phyloP scores from a whole-genome alignment of 2,113 vertebrate species.

The Ascaphus truei region DNA sequence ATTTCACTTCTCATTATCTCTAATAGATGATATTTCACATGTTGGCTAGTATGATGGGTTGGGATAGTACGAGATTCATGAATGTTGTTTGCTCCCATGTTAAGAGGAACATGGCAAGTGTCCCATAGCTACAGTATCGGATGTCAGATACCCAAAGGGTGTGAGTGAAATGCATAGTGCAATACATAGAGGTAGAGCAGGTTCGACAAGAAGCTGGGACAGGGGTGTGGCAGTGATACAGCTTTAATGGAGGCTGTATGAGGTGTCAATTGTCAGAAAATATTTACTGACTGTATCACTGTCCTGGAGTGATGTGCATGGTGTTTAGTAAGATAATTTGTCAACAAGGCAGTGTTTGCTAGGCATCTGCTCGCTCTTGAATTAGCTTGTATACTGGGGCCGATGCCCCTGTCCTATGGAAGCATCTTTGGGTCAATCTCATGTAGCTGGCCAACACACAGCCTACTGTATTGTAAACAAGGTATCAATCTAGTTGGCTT shows the following conservation, averaged over 20 bases:
- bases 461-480: too few species aligned
- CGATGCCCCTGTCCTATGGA: too few species aligned
- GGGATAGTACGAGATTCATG: background rate
- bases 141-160: background rate
- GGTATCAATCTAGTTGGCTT: too few species aligned
- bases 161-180: too few species aligned
- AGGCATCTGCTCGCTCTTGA: too few species aligned
- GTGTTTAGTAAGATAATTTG: too few species aligned
- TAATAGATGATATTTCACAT: too few species aligned
- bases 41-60: background rate
- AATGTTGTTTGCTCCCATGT: background rate
- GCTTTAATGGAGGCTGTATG: background rate
- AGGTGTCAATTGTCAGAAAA: background rate
- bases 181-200: background rate
- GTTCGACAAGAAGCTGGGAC: background rate
- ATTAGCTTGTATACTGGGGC: too few species aligned
- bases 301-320: background rate
- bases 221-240: background rate
- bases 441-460: too few species aligned
- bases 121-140: background rate
- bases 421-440: too few species aligned
- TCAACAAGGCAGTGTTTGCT: too few species aligned
- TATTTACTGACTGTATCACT: background rate
- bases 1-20: too few species aligned
- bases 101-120: background rate